Percentiles rank a stretch among this genome's conserved stretches.
Conservation (phyloP, 2,113 vertebrate genomes). For the Melospiza melodia region DNA sequence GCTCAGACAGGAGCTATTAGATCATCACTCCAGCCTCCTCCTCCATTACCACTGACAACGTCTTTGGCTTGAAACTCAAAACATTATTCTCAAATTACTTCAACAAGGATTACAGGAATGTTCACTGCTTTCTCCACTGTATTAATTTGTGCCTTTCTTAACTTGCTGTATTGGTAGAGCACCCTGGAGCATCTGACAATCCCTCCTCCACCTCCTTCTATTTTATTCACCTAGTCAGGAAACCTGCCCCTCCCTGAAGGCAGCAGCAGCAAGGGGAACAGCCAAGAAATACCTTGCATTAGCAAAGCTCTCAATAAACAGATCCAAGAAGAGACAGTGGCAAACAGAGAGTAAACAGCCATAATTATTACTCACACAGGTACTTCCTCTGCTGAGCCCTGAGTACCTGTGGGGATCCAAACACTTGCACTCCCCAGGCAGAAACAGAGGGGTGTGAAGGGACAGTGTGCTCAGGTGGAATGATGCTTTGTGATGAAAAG, state of each 20-base stretch:
- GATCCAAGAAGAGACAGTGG: neutral
- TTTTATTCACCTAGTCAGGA: neutral
- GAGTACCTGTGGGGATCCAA: neutral
- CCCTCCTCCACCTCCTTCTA: neutral
- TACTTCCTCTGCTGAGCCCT: neutral
- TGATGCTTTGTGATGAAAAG: neutral
- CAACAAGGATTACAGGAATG: neutral
- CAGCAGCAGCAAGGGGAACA: neutral
- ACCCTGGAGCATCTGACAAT: neutral
- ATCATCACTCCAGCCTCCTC: neutral
- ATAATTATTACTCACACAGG: neutral
- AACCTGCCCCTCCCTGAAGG: neutral
- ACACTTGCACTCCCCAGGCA: neutral
- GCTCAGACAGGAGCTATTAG: neutral
- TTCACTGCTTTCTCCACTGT: neutral
- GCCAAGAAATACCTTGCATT: neutral
- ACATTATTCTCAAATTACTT: neutral
- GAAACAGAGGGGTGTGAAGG: neutral
- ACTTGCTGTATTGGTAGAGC: neutral
- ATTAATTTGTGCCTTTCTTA: neutral
- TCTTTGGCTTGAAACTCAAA: neutral
- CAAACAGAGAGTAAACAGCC: neutral
- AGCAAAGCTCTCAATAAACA: neutral
- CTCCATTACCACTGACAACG: neutral
- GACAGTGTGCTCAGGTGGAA: accelerated